Conservation (phyloP, 2,113 vertebrate genomes). For the Gallinago paraguaiae region DNA sequence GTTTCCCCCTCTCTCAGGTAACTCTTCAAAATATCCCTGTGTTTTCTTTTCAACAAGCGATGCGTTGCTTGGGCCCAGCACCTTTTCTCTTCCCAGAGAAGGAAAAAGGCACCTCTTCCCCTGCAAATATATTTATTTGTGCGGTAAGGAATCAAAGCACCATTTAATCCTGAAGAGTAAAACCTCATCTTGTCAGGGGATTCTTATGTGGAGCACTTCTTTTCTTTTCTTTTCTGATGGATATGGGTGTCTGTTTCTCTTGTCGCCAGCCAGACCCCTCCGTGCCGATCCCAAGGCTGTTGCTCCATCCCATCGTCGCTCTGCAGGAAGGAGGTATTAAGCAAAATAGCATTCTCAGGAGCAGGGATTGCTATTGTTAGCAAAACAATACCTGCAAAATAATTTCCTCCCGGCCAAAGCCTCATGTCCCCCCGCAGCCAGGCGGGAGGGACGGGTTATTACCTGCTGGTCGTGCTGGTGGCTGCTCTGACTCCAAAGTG, state of each 20-base stretch:
- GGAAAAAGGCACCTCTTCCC: slow-evolving; percentile 31
- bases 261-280: slow-evolving; percentile 60
- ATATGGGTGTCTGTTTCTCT: slow-evolving; percentile 54
- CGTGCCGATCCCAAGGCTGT: slow-evolving; percentile 52
- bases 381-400: slow-evolving; percentile 72
- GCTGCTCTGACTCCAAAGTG: not conserved
- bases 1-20: not conserved
- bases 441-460: slow-evolving; percentile 36
- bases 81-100: not conserved
- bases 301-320: slow-evolving; percentile 64
- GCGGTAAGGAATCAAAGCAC: slow-evolving; percentile 61
- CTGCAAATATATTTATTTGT: slow-evolving; percentile 50
- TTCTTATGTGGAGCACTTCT: slow-evolving; percentile 29
- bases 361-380: slow-evolving; percentile 72
- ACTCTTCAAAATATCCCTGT: not conserved
- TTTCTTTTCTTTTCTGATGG: slow-evolving; percentile 53
- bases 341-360: slow-evolving; percentile 68
- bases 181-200: slow-evolving; percentile 46
- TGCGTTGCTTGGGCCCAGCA: not conserved
- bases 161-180: slow-evolving; percentile 61
- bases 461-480: not conserved
- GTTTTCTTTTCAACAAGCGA: not conserved
- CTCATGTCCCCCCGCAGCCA: slow-evolving; percentile 29
- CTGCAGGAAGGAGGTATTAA: slow-evolving; percentile 71
- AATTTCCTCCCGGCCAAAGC: slow-evolving; percentile 46